Evolutionary conservation across 1,140 invertebrate genomes (phyloP).

Genomic region (Apis florea): DNA sequence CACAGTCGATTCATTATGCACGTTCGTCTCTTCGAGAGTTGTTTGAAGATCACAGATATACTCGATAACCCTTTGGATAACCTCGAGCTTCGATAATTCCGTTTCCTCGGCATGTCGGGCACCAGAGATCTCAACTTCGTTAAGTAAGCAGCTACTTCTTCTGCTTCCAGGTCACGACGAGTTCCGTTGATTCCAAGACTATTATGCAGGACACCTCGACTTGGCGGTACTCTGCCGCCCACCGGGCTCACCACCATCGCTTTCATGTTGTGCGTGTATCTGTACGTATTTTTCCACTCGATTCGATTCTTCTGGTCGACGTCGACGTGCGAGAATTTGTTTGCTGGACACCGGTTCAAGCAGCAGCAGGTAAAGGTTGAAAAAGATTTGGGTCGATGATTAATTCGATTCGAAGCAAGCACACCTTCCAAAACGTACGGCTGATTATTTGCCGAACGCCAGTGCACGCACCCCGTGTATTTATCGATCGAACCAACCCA

Average conservation of each 20-base stretch:
- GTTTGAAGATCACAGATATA: constrained; percentile 97
- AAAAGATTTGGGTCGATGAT: constrained; percentile 12
- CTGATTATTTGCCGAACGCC: constrained; percentile 15
- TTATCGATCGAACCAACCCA: constrained; percentile 55
- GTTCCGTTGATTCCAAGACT: constrained; percentile 83
- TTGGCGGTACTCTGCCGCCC: constrained; percentile 75
- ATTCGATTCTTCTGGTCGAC: background rate
- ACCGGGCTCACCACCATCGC: constrained; percentile 78
- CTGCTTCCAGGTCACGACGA: constrained; percentile 89
- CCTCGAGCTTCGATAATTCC: constrained; percentile 94
- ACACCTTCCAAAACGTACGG: constrained; percentile 25
- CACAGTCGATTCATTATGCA: constrained; percentile 74
- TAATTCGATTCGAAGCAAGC: constrained; percentile 7
- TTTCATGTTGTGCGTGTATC: constrained; percentile 67
- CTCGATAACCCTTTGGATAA: constrained; percentile 97
- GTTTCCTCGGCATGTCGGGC: constrained; percentile 92
- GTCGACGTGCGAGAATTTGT: background rate
- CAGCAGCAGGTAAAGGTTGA: background rate
- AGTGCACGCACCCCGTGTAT: constrained; percentile 39
- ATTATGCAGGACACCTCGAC: constrained; percentile 81
- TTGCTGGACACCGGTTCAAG: background rate
- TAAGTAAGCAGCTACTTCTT: constrained; percentile 95
- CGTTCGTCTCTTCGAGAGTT: constrained; percentile 86
- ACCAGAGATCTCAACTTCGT: constrained; percentile 94
- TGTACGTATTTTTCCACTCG: background rate